Base-by-base conservation (phyloP, 1,140 invertebrate species). In the Pissodes strobi region DNA sequence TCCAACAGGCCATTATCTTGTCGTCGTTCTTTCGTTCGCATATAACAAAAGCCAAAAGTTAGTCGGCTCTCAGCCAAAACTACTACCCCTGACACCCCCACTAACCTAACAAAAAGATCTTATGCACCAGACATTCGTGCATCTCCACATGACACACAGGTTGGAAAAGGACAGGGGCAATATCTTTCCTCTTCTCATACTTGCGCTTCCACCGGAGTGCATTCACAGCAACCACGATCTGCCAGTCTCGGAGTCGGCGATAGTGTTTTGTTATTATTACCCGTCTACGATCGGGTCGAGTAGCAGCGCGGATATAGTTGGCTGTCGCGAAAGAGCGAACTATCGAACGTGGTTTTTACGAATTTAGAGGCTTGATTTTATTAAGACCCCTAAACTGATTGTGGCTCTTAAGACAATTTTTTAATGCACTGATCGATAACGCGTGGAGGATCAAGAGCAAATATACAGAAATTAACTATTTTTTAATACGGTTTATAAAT, bases 131-230 rank as follows among this genome's bases (percentile, higher is more conserved):
- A 46, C 52, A 39, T 59, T 43, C 27, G 34, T 61, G 58, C 58
- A 61, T 61, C 38, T 21, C 30, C 48, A 19, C 17, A 52, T 61
- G 30, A 37, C 43, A 12, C 38, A 13, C 17, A 45, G 17, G 39
- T 12, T 55, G 38, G 23, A 45, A 43, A 45, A 46, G 41, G 60
- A 62, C 37, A 34, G 25, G 15, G 38, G 10, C n/a, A 53, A 37
- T 13, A 19, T 13, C 10, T 53, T 13, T 55, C 60, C 49, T 62
- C 22, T 21, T 55, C 25, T 53, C 34, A 52, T 45, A 62, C 34
- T 62, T 46, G 60, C 60, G 60, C 60, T 62, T 62, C 60, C 60
- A 62, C 41, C 60, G 18, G 60, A 62, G 60, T 62, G 60, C 60
- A 62, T 62, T 62, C 60, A 62, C 60, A 62, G 60, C 60, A 62